These are phyloP conservation scores for Stegophylla sp. DNA, from an alignment of 2,888 invertebrate species.

Conservation along the genomic window DNA sequence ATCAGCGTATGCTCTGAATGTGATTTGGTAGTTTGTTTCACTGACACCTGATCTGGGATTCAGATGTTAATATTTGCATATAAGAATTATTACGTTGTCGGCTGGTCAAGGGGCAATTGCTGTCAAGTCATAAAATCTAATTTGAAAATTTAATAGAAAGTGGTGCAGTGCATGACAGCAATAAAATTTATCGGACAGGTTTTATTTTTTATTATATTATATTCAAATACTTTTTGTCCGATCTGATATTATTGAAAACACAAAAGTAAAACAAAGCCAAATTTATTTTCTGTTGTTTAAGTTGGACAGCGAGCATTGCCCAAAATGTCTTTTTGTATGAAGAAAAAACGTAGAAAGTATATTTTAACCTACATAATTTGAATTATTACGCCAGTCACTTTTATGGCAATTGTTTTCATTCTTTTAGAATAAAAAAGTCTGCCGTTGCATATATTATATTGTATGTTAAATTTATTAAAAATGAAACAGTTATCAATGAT, in stretches of 20 bases:
- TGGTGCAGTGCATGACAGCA: constrained; percentile 17
- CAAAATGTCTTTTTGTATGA: not conserved
- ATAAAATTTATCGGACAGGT: constrained; percentile 17
- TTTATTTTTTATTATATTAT: constrained; percentile 12
- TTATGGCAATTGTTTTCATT: constrained; percentile 28
- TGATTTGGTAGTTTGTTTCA: constrained; percentile 31
- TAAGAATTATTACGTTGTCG: constrained; percentile 4
- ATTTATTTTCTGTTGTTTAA: not conserved
- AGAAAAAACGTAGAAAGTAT: constrained; percentile 38
- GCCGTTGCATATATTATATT: not conserved
- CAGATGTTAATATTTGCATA: constrained; percentile 2
- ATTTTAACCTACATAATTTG: constrained; percentile 35
- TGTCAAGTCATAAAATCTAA: constrained; percentile 31
- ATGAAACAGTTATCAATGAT: not conserved
- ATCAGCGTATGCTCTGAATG: not conserved
- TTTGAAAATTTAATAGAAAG: constrained; percentile 44
- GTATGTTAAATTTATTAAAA: not conserved
- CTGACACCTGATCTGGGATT: constrained; percentile 15
- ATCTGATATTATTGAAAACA: constrained; percentile 16
- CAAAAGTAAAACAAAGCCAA: constrained; percentile 8
- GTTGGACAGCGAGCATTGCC: constrained; percentile 13
- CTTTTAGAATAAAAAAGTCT: not conserved
- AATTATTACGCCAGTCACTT: constrained; percentile 29
- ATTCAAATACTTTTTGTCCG: not conserved
- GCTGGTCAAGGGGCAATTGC: constrained; percentile 32